Evolutionary conservation across 2,113 vertebrate species (phyloP), one percentile per base, ranked within the genome.

Genomic region (Rana temporaria): DNA sequence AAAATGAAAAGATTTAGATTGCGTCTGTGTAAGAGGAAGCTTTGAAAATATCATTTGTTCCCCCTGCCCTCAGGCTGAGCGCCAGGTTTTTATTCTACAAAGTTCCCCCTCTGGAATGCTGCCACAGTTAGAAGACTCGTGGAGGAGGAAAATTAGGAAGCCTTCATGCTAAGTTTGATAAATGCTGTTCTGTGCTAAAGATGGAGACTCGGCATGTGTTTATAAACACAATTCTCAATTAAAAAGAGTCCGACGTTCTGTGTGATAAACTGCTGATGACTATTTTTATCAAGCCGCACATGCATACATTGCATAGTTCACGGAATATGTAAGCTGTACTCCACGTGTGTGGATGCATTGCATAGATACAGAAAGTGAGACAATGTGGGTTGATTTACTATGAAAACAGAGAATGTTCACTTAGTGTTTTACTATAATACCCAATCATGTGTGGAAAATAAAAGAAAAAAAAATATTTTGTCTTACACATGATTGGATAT

Each of bases 61-160:
- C 65, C 48, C 77, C 32, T 79, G 64, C 64, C 77, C 77, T 68
- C 63, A 59, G 77, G 77, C 77, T 67, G 65, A 79, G 77, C 53
- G 52, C 77, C 77, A 79, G 77, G 64, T 79, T 79, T 79, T 77
- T 42, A 66, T 68, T 79, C 77, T 79, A 79, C 77, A 79, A 79
- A 79, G 77, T 79, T 79, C 77, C 77, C 77, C 77, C 77, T 80
- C 66, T 80, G 78, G 78, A 80, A 70, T 80, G 55, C 78, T 80
- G 78, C 78, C 78, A 60, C 78, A 70, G 66, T 80, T 66, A 80
- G 66, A 60, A 70, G 66, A 80, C 52, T 68, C 64, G 38, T 55
- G 52, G 65, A 66, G 26, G 77, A 67, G 30, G 64, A 68, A 80
- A 80, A 80, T 80, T 80, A 80, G 78, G 56, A 62, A 70, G 78